Conservation (phyloP, 2,797 vertebrate species). For the Pseudotriccus pelzelni region DNA sequence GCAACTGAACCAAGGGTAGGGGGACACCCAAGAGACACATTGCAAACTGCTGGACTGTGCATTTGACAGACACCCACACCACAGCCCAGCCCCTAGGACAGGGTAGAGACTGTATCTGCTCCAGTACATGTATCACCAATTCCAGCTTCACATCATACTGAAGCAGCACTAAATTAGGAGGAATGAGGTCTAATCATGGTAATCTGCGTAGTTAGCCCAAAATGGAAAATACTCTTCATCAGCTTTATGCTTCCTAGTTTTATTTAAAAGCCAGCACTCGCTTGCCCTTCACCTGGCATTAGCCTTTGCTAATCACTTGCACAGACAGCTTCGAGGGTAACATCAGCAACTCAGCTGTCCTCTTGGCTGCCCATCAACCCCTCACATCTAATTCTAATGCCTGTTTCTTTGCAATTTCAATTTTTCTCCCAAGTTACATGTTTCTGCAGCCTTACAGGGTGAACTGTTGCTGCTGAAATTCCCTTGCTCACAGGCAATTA, state of each 20-base stretch:
- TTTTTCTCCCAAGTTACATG: background rate
- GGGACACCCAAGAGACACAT: background rate
- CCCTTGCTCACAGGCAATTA: background rate
- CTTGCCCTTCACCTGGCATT: background rate
- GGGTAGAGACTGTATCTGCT: background rate
- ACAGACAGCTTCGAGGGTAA: background rate
- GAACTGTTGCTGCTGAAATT: background rate
- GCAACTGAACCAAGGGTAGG: background rate
- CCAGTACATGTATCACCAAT: background rate
- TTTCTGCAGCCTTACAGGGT: background rate
- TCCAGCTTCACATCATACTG: background rate
- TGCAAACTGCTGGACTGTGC: accelerated
- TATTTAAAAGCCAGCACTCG: background rate
- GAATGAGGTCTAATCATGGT: background rate
- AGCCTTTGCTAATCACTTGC: background rate
- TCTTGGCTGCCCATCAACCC: background rate
- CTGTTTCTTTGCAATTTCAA: background rate
- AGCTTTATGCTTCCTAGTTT: background rate
- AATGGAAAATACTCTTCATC: background rate
- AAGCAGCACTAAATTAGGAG: background rate
- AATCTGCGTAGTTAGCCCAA: background rate
- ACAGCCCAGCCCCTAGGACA: background rate
- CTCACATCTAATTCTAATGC: background rate
- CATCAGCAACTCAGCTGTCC: background rate
- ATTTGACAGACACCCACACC: background rate